Base-by-base conservation (phyloP, 1,140 invertebrate species). In the Drosophila pallidifrons region DNA sequence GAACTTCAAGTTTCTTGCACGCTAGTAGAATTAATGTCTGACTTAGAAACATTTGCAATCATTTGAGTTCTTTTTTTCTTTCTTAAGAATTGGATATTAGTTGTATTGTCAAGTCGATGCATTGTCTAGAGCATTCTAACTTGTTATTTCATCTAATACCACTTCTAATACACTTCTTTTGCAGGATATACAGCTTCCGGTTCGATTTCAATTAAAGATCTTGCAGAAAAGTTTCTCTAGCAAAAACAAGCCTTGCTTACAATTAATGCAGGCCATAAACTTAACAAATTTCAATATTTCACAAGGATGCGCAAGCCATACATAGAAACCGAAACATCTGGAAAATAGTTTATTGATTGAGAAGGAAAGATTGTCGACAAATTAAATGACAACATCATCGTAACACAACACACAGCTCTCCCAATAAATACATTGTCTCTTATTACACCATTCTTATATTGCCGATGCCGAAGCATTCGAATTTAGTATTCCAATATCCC, bases 161-260 rank as follows among this genome's bases (percentile, higher is more conserved):
- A 38, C 35, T 38, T 38, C 35, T 38, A 20, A 49, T 51, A 32
- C 46, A 63, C 46, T 51, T 51, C 47, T 54, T 89, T 82, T 32
- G 20, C 71, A 83, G 94, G 94, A 71, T 94, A 94, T 81, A 94
- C 94, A 72, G 96, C 95, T 74, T 94, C 95, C 92, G 96, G 95
- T 93, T 96, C 95, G 78, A 95, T 94, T 80, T 96, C 96, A 67
- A 96, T 95, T 55, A 96, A 95, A 93, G 96, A 96, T 75, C 95
- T 95, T 47, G 96, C 95, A 52, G 96, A 96, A 91, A 96, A 96
- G 93, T 94, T 96, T 92, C 96, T 96, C 94, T 96, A 96, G 95
- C 95, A 94, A 93, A 94, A 93, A 93, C 93, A 93, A 91, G 16
- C 93, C 93, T 93, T 94, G 94, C 86, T 79, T 60, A 25, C 20